Percentiles rank a stretch among this genome's conserved stretches.
Conservation (phyloP, 2,888 invertebrate genomes). For the Boloria euphrosyne region DNA sequence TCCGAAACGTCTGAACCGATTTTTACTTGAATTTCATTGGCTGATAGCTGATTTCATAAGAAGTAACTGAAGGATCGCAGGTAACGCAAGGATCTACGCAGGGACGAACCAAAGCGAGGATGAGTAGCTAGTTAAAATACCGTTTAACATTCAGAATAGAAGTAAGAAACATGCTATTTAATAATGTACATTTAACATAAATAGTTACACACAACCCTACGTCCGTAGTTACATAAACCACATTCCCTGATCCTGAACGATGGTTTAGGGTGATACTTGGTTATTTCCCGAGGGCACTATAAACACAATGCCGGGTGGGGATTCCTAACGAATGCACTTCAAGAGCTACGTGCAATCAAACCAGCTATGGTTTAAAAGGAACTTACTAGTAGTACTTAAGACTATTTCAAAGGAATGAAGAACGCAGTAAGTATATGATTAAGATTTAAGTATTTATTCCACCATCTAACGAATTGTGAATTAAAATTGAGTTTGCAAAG, state of each 20-base stretch:
- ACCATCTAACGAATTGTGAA: conserved; percentile 2
- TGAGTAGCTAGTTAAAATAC: too few relatives aligned
- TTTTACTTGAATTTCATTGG: too few relatives aligned
- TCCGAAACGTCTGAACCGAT: too few relatives aligned
- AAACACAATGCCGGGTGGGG: conserved; percentile 48
- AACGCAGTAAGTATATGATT: conserved; percentile 4
- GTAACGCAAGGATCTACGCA: too few relatives aligned
- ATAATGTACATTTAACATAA: conserved; percentile 4
- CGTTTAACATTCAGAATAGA: background rate
- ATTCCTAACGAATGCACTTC: conserved; percentile 44
- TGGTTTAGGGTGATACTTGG: conserved; percentile 38
- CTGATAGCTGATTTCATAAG: too few relatives aligned
- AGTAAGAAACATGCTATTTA: background rate
- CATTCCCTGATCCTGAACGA: conserved; percentile 29
- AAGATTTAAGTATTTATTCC: conserved; percentile 15
- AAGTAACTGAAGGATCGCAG: too few relatives aligned
- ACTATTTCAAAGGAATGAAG: conserved; percentile 15
- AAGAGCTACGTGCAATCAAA: conserved; percentile 34
- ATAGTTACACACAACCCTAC: conserved; percentile 4
- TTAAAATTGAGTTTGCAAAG: background rate
- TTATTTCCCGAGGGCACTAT: conserved; percentile 63
- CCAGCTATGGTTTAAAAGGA: conserved; percentile 20
- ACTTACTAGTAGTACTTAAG: conserved; percentile 16
- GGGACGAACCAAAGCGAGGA: too few relatives aligned
- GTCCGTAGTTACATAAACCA: conserved; percentile 19